Conservation (phyloP, 2,888 invertebrate species). For the Heteromyza rotundicornis region DNA sequence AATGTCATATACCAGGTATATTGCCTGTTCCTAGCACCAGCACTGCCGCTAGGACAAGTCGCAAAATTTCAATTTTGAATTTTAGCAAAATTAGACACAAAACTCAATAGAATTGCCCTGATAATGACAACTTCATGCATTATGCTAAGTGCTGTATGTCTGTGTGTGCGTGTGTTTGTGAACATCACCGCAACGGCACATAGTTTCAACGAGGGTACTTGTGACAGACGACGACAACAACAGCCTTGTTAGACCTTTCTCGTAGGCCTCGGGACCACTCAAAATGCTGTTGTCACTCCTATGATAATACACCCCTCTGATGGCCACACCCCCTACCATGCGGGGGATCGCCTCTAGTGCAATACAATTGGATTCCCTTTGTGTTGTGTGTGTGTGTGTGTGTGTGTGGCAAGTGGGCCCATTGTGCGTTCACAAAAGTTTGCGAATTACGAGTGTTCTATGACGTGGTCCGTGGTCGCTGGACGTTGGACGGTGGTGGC, state of each 20-base stretch:
- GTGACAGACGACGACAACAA: no score
- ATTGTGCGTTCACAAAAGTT: background rate
- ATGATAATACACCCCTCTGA: background rate
- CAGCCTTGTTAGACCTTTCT: background rate
- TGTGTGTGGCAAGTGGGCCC: background rate
- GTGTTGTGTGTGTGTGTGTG: background rate
- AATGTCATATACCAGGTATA: no score
- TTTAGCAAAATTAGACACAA: conserved; percentile 43
- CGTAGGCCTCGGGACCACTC: background rate
- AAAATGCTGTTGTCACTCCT: conserved; percentile 10
- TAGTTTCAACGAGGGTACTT: no score
- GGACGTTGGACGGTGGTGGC: background rate
- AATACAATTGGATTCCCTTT: no score
- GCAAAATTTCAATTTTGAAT: conserved; percentile 41
- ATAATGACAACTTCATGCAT: conserved; percentile 52
- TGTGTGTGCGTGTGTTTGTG: no score
- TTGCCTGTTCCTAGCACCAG: no score
- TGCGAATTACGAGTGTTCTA: background rate
- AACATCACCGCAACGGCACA: no score
- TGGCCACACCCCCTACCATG: no score
- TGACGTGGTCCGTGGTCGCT: no score
- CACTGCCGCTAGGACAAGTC: background rate
- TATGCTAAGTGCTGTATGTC: conserved; percentile 32
- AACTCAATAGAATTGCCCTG: conserved; percentile 55
- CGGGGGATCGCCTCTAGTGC: conserved; percentile 15